phyloP scores from a whole-genome alignment of 2,888 invertebrate genomes.

The Sesamia inferens region DNA sequence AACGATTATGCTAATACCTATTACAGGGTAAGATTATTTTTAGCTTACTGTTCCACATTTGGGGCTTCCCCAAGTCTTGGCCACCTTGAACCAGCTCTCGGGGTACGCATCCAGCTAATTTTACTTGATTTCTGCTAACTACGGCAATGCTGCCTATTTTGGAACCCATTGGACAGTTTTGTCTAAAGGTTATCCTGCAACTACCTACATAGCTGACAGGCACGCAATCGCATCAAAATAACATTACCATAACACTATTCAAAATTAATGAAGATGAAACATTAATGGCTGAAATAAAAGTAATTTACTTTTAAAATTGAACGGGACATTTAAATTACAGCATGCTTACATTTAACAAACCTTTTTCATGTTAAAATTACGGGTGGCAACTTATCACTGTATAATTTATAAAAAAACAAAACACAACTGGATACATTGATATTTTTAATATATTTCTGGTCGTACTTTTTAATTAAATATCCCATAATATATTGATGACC shows the following conservation, averaged over 20 bases:
- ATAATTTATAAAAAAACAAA: conserved; percentile 41
- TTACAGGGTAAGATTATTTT: too few species aligned
- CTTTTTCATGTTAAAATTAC: conserved; percentile 28
- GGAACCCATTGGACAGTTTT: not conserved
- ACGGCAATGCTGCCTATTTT: not conserved
- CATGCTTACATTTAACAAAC: conserved; percentile 13
- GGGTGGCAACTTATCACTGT: conserved; percentile 51
- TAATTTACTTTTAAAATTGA: conserved; percentile 33
- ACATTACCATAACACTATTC: not conserved
- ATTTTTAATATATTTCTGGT: conserved; percentile 47
- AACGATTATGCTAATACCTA: too few species aligned
- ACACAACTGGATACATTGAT: conserved; percentile 37
- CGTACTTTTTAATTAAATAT: conserved; percentile 60
- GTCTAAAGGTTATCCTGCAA: not conserved
- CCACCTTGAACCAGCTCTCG: not conserved
- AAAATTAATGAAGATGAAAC: conserved; percentile 9
- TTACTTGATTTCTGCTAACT: not conserved
- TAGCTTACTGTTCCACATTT: not conserved
- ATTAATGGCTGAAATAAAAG: conserved; percentile 6
- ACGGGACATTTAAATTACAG: conserved; percentile 23
- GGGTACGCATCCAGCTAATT: not conserved
- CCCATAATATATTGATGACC: conserved; percentile 38
- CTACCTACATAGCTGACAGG: not conserved
- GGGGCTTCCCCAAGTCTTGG: not conserved
- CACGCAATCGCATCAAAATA: not conserved